Evolutionary conservation across 2,113 vertebrate species (phyloP).

Genomic region (Picathartes gymnocephalus): DNA sequence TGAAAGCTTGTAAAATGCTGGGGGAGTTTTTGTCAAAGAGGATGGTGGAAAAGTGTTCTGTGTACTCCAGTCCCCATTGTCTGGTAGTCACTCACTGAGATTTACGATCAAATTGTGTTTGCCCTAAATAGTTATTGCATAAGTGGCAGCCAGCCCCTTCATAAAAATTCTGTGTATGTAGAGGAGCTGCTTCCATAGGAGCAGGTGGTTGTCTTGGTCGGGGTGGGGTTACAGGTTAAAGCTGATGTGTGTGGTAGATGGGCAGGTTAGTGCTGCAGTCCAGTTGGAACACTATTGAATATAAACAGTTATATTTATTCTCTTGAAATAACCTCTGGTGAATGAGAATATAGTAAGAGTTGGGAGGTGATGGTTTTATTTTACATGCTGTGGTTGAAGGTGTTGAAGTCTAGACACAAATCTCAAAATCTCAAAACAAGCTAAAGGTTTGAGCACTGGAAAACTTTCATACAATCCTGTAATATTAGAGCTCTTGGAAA

Average conservation of each 20-base stretch:
- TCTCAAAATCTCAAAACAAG: background rate
- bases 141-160: background rate
- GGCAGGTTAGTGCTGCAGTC: background rate
- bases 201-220: background rate
- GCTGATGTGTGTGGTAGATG: background rate
- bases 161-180: background rate
- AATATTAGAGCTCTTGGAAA: background rate
- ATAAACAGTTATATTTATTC: background rate
- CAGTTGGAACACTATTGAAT: background rate
- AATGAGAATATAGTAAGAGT: background rate
- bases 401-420: background rate
- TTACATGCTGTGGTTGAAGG: background rate
- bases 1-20: background rate
- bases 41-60: background rate
- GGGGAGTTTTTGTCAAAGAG: rapidly evolving
- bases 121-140: background rate
- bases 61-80: background rate
- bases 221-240: background rate
- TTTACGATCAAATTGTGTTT: background rate
- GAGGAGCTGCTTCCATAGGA: background rate
- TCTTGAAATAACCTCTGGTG: background rate
- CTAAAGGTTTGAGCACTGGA: background rate
- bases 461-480: background rate
- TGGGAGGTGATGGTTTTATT: background rate
- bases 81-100: background rate